Evolutionary conservation across 1,140 invertebrate species (phyloP).

Genomic region (Drosophila pallidifrons): DNA sequence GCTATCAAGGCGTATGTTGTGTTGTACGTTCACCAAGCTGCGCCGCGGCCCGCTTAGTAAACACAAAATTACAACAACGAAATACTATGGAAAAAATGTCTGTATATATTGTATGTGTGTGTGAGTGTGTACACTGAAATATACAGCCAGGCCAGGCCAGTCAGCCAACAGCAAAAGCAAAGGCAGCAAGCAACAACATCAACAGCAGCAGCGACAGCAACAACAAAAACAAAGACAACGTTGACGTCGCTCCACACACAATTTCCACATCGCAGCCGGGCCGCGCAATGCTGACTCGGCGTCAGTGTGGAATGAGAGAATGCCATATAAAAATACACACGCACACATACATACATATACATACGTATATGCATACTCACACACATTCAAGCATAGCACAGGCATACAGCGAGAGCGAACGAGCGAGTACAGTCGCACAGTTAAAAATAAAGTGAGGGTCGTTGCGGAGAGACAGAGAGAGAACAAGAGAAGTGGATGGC

Average conservation of each 20-base stretch:
- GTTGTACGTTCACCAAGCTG: conserved; percentile 53
- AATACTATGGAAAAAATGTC: conserved; percentile 49
- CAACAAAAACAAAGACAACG: conserved; percentile 38
- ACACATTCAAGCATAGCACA: conserved; percentile 4
- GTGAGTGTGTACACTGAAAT: conserved; percentile 36
- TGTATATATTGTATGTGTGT: conserved; percentile 20
- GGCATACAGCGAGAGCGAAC: conserved; percentile 55
- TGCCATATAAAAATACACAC: conserved; percentile 76
- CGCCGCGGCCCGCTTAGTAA: conserved; percentile 50
- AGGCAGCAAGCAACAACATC: conserved; percentile 14
- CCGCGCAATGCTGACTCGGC: conserved; percentile 53
- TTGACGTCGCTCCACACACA: conserved; percentile 49
- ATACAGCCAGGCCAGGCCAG: conserved; percentile 46
- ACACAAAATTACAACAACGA: conserved; percentile 53
- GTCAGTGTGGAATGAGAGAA: conserved; percentile 65
- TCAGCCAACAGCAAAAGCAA: conserved; percentile 29
- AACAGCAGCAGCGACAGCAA: conserved; percentile 15
- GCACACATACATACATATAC: conserved; percentile 17
- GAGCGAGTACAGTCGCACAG: conserved; percentile 81
- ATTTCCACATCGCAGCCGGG: conserved; percentile 56
- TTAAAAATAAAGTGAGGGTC: conserved; percentile 81
- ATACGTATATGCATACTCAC: not conserved
- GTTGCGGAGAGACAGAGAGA: conserved; percentile 38
- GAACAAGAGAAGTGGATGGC: conserved; percentile 18
- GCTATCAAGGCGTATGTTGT: conserved; percentile 52